phyloP scores from a whole-genome alignment of 2,113 vertebrate species.

The Campylomormyrus tamandua region DNA sequence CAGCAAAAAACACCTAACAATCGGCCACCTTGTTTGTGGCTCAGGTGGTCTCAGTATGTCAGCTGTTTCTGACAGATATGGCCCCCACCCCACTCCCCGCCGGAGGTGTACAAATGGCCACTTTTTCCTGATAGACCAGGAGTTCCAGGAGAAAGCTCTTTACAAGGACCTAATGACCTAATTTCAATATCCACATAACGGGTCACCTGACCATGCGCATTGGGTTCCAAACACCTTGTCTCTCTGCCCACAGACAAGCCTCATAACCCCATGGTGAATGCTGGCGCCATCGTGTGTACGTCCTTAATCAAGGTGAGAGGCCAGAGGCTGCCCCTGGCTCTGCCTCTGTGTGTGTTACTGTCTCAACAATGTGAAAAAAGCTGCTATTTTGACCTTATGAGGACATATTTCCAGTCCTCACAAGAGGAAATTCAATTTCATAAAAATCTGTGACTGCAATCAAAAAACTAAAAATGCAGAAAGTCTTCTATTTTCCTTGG shows the following conservation, averaged over 20 bases:
- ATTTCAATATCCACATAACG: neutral
- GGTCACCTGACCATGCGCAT: neutral
- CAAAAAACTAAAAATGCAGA: neutral
- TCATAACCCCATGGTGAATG: slow-evolving; percentile 98
- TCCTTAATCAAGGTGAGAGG: slow-evolving; percentile 93
- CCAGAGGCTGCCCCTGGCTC: neutral
- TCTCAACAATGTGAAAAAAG: neutral
- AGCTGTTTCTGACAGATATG: neutral
- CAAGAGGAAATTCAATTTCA: neutral
- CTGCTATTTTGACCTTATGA: neutral
- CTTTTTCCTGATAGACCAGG: neutral
- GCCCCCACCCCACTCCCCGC: neutral
- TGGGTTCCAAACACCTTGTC: neutral
- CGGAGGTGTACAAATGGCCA: neutral
- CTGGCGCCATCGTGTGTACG: slow-evolving; percentile 92
- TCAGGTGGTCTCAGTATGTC: neutral
- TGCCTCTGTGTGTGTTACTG: neutral
- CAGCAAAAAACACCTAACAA: neutral
- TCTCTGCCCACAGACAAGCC: slow-evolving; percentile 45
- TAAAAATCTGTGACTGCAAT: neutral
- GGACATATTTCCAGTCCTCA: neutral
- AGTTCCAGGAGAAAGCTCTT: neutral
- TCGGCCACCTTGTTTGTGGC: neutral
- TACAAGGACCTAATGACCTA: neutral
- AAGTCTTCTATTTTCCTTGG: neutral